Evolutionary conservation across 2,113 vertebrate genomes (phyloP), one percentile per base, ranked within the genome.

Genomic region (Oryctolagus cuniculus): DNA sequence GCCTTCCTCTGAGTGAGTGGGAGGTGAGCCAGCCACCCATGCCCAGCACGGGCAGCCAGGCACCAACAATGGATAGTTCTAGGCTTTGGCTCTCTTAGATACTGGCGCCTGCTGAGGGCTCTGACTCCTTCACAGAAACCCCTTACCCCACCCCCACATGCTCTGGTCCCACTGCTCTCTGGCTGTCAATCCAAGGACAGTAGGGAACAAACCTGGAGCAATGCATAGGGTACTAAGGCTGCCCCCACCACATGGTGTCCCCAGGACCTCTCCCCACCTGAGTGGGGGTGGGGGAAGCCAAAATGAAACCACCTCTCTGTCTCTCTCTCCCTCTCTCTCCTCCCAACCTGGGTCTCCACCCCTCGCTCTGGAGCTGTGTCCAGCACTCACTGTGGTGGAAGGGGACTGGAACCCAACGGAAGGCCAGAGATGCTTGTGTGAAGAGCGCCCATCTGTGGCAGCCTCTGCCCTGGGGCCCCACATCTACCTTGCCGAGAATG

Each of bases 221-320:
- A 27, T 16, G 34, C 16, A 0, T 6, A 69, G 63, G 55, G 38
- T 31, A 27, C 16, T 15, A 63, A 51, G 58, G 21, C 8, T 31
- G 11, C 34, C 17, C 25, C 31, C 36, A 21, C 22, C 6, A 2
- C 15, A 29, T n/a, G 25, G 13, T n/a, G 17, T n/a, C n/a, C 64
- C 72, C 85, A 51, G 49, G 66, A 78, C 73, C 25, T 58, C 38
- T 69, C 36, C 55, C 36, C 19, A 2, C 79, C 27, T 2, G 51
- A 27, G 38, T 1, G 0, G 6, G 7, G n/a, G n/a, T 64, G 10
- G 0, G 6, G 8, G n/a, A 36, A n/a, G 0, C 19, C 38, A 29
- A 55, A 36, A 38, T 5, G 66, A 16, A 36, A 3, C 4, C 25
- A 38, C 16, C 53, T 55, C 53, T 55, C 53, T 55, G 6, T 55